phyloP scores from a whole-genome alignment of 1,140 invertebrate genomes.

The Proales similis region DNA sequence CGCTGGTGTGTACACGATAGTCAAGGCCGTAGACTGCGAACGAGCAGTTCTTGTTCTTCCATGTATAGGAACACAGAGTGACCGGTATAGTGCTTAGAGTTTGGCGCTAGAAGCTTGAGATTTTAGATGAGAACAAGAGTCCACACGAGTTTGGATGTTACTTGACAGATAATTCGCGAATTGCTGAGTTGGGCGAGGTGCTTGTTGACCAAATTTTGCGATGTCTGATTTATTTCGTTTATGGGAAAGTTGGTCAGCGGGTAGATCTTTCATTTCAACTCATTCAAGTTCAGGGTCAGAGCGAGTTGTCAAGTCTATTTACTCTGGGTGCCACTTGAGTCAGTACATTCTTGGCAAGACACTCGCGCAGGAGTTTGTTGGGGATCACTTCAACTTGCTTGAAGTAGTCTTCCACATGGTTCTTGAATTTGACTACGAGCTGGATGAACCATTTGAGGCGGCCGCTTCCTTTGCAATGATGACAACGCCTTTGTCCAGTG shows the following conservation, averaged over 20 bases:
- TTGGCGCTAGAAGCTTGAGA: conserved; percentile 16
- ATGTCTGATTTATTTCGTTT: conserved; percentile 8
- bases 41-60: conserved; percentile 1
- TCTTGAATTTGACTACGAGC: conserved; percentile 18
- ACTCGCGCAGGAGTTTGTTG: conserved; percentile 4
- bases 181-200: conserved; percentile 6
- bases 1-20: conserved; percentile 4
- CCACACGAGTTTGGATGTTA: not conserved
- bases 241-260: conserved; percentile 15
- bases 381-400: conserved; percentile 22
- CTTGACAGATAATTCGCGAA: conserved; percentile 13
- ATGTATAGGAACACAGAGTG: not conserved
- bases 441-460: conserved; percentile 27
- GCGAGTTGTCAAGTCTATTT: not conserved
- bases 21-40: conserved; percentile 18
- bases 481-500: not conserved
- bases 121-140: not conserved
- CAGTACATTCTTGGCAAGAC: not conserved
- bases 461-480: conserved; percentile 1
- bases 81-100: conserved; percentile 15
- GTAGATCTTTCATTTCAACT: not conserved
- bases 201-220: conserved; percentile 1
- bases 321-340: not conserved
- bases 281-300: not conserved
- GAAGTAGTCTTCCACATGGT: conserved; percentile 16